phyloP scores from a whole-genome alignment of 2,888 invertebrate genomes.

The Drepana falcataria region DNA sequence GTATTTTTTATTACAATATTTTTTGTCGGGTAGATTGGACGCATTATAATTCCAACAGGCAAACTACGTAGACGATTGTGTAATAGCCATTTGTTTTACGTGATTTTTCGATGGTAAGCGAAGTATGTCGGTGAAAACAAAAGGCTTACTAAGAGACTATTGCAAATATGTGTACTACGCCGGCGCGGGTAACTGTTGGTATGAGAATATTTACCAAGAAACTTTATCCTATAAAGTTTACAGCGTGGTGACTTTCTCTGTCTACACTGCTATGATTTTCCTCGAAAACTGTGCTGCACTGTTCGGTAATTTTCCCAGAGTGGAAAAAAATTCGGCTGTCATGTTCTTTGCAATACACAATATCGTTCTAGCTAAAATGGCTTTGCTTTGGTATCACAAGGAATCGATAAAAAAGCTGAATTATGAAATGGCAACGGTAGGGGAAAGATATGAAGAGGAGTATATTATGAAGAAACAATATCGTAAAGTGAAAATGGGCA shows the following conservation, averaged over 20 bases:
- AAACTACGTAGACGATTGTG: not conserved
- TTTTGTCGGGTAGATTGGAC: not conserved
- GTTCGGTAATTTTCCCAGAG: constrained; percentile 54
- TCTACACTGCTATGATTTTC: constrained; percentile 58
- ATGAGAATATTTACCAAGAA: constrained; percentile 45
- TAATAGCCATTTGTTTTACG: not conserved
- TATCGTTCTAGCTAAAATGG: constrained; percentile 62
- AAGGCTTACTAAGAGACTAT: constrained; percentile 40
- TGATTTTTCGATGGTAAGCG: constrained; percentile 4
- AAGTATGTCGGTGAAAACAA: constrained; percentile 46
- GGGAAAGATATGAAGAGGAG: constrained; percentile 48
- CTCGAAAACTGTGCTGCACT: constrained; percentile 62
- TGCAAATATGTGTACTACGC: constrained; percentile 60
- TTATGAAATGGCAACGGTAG: constrained; percentile 53
- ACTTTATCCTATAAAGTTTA: constrained; percentile 44
- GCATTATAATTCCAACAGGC: not conserved
- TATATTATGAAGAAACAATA: constrained; percentile 51
- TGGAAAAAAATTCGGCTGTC: constrained; percentile 63
- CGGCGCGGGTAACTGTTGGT: constrained; percentile 61
- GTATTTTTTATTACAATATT: no score
- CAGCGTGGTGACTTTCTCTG: constrained; percentile 42
- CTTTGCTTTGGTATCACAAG: constrained; percentile 54
- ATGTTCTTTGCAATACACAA: constrained; percentile 67
- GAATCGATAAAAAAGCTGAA: constrained; percentile 57
- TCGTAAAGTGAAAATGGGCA: constrained; percentile 51